Conservation (phyloP, 2,888 invertebrate species). For the Leptopilina drosophilae region DNA sequence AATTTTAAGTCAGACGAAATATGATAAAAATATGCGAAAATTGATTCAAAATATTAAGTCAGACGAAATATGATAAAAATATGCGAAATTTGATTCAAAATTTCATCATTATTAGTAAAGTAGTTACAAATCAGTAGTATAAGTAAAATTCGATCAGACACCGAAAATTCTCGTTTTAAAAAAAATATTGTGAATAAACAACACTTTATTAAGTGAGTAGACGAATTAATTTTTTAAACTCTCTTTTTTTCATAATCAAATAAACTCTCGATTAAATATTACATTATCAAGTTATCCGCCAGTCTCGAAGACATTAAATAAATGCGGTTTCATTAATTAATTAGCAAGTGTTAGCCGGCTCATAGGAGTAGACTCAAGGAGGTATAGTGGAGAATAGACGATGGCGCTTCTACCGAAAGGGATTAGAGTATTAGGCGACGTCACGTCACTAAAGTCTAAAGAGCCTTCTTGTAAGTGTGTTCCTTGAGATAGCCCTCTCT, state of each 20-base stretch:
- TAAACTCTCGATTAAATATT: background rate
- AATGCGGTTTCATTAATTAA: conserved; percentile 69
- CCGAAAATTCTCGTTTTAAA: background rate
- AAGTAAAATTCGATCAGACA: no score
- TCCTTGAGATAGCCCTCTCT: conserved; percentile 71
- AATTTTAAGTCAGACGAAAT: no score
- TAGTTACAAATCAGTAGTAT: no score
- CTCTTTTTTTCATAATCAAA: background rate
- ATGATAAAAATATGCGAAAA: no score
- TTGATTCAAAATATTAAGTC: no score
- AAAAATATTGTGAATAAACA: no score
- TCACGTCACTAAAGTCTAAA: conserved; percentile 75
- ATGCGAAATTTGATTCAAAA: no score
- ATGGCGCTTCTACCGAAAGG: conserved; percentile 65
- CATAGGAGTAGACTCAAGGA: conserved; percentile 61
- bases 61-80: no score
- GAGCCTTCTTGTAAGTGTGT: conserved; percentile 73
- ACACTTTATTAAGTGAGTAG: no score
- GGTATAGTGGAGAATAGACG: conserved; percentile 61
- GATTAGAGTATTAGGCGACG: conserved; percentile 76
- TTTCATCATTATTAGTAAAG: no score
- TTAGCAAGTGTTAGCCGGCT: conserved; percentile 67
- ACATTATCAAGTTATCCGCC: background rate
- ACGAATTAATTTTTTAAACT: background rate
- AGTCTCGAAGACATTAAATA: conserved; percentile 12